phyloP scores from a whole-genome alignment of 2,888 invertebrate genomes.

The Acanthopleura granulata region DNA sequence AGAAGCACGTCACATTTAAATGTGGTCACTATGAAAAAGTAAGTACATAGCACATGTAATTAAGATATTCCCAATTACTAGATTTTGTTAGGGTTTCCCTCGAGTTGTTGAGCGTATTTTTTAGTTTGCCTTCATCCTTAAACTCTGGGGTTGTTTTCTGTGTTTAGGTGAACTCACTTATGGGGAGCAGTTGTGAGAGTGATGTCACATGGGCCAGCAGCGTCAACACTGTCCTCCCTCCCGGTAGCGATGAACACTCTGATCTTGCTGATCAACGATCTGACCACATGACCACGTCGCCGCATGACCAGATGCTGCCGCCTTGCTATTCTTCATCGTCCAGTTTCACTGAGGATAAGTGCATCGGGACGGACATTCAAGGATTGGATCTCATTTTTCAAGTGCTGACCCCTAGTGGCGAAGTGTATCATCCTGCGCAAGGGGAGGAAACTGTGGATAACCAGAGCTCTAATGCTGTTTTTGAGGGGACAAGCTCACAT shows the following conservation, averaged over 20 bases:
- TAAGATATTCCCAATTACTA: no score
- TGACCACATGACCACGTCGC: neutral
- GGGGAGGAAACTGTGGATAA: neutral
- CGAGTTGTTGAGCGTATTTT: no score
- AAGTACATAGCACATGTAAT: no score
- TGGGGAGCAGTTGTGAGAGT: slow-evolving; percentile 44
- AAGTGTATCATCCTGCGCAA: neutral
- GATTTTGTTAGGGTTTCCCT: no score
- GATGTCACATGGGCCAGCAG: slow-evolving; percentile 37
- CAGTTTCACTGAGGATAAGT: neutral
- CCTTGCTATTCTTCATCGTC: neutral
- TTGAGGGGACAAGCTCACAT: neutral
- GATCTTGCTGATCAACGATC: neutral
- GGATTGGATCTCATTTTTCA: slow-evolving; percentile 12
- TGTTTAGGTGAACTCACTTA: slow-evolving; percentile 21
- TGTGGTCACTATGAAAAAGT: no score
- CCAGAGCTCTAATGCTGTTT: neutral
- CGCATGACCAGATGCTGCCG: neutral
- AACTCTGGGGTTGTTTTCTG: slow-evolving; percentile 27
- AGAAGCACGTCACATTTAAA: no score
- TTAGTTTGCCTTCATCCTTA: no score
- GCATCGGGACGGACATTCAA: slow-evolving; percentile 15
- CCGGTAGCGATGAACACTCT: neutral
- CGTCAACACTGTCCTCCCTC: slow-evolving; percentile 21
- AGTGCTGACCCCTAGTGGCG: slow-evolving; percentile 17